Conservation (phyloP, 2,113 vertebrate species). For the Urocolius indicus region DNA sequence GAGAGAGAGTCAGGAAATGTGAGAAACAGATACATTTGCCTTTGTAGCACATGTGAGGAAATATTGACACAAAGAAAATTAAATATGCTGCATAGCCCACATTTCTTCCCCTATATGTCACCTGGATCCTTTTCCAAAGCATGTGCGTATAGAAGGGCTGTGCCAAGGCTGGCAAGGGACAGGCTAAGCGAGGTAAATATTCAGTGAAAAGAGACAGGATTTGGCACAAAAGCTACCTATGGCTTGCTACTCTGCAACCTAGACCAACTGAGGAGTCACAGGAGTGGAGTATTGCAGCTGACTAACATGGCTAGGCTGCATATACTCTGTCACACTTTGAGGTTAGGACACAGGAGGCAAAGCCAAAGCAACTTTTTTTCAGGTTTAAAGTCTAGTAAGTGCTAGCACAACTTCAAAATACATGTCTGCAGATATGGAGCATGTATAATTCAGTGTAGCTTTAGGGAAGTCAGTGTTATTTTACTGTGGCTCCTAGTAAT, state of each 20-base stretch:
- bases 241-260: accelerated
- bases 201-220: neutral
- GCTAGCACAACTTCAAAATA: neutral
- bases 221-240: neutral
- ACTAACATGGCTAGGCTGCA: accelerated
- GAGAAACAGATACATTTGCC: neutral
- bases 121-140: neutral
- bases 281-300: neutral
- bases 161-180: neutral
- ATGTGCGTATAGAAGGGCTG: neutral
- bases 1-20: neutral
- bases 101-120: neutral
- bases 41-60: neutral
- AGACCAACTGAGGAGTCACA: neutral
- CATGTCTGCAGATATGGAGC: neutral
- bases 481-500: neutral
- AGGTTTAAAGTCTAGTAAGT: neutral
- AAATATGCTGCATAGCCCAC: neutral
- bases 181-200: neutral
- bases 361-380: neutral
- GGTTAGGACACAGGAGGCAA: neutral
- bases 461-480: neutral
- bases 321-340: neutral
- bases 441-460: neutral
- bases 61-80: neutral